A percentile compares a stretch with the other conserved stretches of the same genome.
Evolutionary conservation across 2,113 vertebrate species (phyloP).

Genomic region (Junco hyemalis): DNA sequence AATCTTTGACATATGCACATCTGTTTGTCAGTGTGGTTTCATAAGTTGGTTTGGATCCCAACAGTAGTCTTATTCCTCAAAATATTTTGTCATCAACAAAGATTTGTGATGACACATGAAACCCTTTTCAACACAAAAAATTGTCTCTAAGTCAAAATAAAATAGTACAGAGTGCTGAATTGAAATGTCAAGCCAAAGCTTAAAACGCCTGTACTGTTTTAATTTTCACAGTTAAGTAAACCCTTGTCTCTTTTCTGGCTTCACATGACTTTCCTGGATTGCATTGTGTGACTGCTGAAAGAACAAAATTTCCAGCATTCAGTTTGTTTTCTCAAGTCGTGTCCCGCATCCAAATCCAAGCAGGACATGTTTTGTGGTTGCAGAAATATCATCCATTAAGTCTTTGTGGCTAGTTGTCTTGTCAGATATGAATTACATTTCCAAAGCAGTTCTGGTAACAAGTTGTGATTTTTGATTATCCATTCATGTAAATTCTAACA

Average conservation of each 20-base stretch:
- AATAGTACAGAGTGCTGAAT: not conserved
- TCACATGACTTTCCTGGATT: not conserved
- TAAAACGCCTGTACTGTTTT: not conserved
- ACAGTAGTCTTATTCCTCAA: not conserved
- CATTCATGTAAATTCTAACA: not conserved
- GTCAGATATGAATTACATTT: not conserved
- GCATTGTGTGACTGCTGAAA: not conserved
- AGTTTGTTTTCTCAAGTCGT: not conserved
- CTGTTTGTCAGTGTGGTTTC: not conserved
- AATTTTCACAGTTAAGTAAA: not conserved
- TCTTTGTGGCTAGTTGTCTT: not conserved
- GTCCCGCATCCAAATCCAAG: not conserved
- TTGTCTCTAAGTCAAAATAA: not conserved
- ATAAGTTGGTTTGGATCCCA: not conserved
- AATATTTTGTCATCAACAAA: not conserved
- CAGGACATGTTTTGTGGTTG: not conserved
- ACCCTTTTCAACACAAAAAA: not conserved
- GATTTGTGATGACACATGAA: not conserved
- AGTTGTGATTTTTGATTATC: not conserved
- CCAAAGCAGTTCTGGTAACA: not conserved
- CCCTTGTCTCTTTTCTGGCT: not conserved
- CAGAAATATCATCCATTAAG: not conserved
- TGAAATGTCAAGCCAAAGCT: not conserved
- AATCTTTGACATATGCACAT: not conserved
- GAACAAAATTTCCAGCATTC: not conserved